A percentile compares a stretch with the other conserved stretches of the same genome.
These are phyloP conservation scores for Epistrophe grossulariae DNA, from an alignment of 2,888 invertebrate species.

Conservation along the genomic window DNA sequence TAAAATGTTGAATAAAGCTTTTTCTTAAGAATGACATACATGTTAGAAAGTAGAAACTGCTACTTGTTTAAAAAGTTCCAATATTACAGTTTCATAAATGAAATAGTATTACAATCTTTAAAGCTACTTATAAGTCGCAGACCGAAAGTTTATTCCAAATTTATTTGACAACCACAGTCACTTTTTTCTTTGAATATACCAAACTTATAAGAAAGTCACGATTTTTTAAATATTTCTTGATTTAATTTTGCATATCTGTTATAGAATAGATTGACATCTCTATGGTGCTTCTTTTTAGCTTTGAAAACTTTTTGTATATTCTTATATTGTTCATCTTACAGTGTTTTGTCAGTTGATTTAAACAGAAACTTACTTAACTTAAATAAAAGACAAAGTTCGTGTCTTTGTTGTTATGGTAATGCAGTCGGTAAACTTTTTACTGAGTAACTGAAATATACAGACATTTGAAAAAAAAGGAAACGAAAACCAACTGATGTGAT, in stretches of 20 bases:
- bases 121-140: too few relatives aligned
- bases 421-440: neutral
- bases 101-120: too few relatives aligned
- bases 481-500: neutral
- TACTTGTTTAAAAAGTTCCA: too few relatives aligned
- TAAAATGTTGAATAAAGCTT: too few relatives aligned
- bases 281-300: neutral
- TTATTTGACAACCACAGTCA: slow-evolving; percentile 29
- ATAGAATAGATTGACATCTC: neutral
- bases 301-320: neutral
- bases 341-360: slow-evolving; percentile 26
- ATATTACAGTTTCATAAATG: too few relatives aligned
- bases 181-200: neutral
- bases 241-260: slow-evolving; percentile 5
- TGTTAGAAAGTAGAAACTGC: too few relatives aligned
- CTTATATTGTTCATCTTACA: neutral
- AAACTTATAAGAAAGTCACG: slow-evolving; percentile 39
- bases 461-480: neutral
- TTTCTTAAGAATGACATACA: too few relatives aligned
- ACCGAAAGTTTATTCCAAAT: too few relatives aligned
- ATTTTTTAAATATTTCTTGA: slow-evolving; percentile 49
- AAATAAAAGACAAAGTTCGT: slow-evolving; percentile 27
- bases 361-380: slow-evolving; percentile 16
- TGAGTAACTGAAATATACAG: neutral
- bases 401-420: slow-evolving; percentile 50